Percentiles rank a stretch among this genome's conserved stretches.
phyloP scores from a whole-genome alignment of 2,113 vertebrate genomes.

The Dasyprocta punctata region DNA sequence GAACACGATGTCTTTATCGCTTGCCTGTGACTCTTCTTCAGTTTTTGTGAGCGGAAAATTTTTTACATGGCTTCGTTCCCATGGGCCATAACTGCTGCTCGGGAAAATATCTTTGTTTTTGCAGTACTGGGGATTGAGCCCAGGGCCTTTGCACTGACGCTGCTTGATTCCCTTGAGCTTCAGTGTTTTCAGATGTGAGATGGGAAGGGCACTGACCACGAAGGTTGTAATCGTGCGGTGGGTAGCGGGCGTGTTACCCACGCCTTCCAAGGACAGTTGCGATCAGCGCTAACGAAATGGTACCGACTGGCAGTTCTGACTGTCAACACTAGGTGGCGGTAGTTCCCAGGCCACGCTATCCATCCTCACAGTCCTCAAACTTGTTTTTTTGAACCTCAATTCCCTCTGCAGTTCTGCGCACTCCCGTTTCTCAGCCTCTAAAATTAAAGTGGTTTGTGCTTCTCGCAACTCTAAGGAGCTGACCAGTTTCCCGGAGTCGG shows the following conservation, averaged over 20 bases:
- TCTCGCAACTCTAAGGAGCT: not conserved
- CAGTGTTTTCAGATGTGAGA: not conserved
- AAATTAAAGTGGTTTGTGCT: not conserved
- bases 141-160: not conserved
- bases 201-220: rapidly evolving
- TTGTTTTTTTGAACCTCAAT: not conserved
- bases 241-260: rapidly evolving
- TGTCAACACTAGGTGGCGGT: not conserved
- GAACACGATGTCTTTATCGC: not conserved
- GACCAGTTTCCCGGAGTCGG: not conserved
- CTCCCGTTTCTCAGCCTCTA: not conserved
- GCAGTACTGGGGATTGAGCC: not conserved
- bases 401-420: not conserved
- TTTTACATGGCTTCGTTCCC: not conserved
- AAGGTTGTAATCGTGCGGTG: rapidly evolving
- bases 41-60: not conserved
- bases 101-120: no score
- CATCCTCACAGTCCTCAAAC: not conserved
- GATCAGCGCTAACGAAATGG: rapidly evolving
- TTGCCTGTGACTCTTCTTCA: not conserved
- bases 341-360: not conserved
- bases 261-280: rapidly evolving
- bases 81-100: not conserved
- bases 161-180: not conserved
- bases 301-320: not conserved